Evolutionary conservation across 2,888 invertebrate species (phyloP).

Genomic region (Lasioglossum oenotherae): DNA sequence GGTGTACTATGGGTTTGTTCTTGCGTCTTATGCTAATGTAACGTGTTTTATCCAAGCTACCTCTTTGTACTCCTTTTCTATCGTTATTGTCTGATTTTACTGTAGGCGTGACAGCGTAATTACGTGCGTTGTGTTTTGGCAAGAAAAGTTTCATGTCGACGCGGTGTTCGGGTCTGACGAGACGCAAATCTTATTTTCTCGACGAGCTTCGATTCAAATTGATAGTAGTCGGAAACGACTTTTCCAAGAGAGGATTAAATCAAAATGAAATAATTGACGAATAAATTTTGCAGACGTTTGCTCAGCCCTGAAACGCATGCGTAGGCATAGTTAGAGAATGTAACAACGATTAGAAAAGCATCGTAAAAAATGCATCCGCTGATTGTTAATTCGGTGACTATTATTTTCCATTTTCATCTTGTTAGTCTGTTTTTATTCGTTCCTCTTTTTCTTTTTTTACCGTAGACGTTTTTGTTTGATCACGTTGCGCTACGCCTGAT

Average conservation of each 20-base stretch:
- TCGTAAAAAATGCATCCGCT: conserved; percentile 52
- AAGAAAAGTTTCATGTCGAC: conserved; percentile 41
- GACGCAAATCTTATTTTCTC: not conserved
- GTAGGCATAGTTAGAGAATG: conserved; percentile 51
- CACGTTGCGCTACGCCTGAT: conserved; percentile 78
- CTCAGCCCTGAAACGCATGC: conserved; percentile 33
- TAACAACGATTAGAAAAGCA: conserved; percentile 36
- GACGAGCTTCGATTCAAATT: not conserved
- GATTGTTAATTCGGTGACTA: conserved; percentile 45
- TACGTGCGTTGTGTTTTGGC: conserved; percentile 27
- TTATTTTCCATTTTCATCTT: conserved; percentile 12
- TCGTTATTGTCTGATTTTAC: conserved; percentile 57
- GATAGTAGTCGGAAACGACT: no score
- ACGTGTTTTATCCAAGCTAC: conserved; percentile 66
- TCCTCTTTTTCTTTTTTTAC: not conserved
- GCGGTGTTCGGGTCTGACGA: conserved; percentile 30
- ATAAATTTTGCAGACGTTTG: not conserved
- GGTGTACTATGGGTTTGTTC: conserved; percentile 72
- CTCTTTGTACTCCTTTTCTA: conserved; percentile 65
- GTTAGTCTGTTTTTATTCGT: not conserved
- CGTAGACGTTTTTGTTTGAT: conserved; percentile 57
- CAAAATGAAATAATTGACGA: not conserved
- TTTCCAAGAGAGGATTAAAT: no score
- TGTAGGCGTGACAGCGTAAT: conserved; percentile 33
- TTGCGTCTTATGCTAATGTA: conserved; percentile 70